These are phyloP conservation scores for Eubucco bourcierii DNA, from an alignment of 2,113 vertebrate genomes.

Conservation along the genomic window DNA sequence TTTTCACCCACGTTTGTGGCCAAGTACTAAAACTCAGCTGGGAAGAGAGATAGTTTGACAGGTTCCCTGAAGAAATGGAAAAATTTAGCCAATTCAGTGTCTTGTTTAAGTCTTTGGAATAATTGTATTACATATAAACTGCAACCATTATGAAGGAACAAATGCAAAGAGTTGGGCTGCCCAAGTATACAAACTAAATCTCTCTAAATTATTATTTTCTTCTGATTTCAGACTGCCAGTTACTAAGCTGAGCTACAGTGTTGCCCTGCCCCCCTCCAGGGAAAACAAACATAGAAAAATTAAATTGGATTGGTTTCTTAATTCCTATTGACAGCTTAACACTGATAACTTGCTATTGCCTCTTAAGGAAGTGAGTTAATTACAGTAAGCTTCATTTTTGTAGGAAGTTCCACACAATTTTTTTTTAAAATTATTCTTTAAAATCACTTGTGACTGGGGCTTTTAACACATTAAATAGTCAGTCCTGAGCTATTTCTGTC, in stretches of 20 bases:
- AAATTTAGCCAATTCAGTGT: neutral
- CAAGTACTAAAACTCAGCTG: neutral
- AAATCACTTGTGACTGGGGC: neutral
- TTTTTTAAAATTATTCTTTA: neutral
- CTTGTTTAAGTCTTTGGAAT: neutral
- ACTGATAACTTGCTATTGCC: neutral
- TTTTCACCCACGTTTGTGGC: neutral
- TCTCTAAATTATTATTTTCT: neutral
- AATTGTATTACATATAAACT: neutral
- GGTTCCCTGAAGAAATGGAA: neutral
- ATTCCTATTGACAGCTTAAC: neutral
- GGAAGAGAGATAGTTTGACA: neutral
- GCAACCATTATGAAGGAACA: neutral
- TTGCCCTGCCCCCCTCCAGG: neutral
- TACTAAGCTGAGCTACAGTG: neutral
- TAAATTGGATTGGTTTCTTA: neutral
- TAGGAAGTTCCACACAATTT: neutral
- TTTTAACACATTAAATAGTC: neutral
- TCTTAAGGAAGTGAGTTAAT: neutral
- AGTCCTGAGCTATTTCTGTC: neutral
- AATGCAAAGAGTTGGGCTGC: neutral
- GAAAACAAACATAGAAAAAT: conserved; percentile 11
- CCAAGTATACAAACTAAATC: neutral
- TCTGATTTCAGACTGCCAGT: neutral
- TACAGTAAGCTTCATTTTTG: neutral